Base-by-base conservation (phyloP, 30 jellyfish, hydroid and myxozoan genomes). In the Aurelia coerulea region DNA sequence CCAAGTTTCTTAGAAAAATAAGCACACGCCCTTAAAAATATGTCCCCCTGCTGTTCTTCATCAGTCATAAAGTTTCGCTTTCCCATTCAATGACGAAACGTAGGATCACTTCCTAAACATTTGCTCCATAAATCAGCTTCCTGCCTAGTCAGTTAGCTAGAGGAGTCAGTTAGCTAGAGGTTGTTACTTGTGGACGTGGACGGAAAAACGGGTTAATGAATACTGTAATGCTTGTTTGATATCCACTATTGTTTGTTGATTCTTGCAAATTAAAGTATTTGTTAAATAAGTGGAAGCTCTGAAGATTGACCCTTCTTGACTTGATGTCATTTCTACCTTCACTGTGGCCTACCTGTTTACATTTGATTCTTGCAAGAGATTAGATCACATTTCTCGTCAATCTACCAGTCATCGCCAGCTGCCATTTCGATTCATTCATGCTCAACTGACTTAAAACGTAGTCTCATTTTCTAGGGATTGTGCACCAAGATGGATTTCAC, bases 271-370 rank as follows among this genome's bases (percentile, higher is more conserved):
- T 74, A 74, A 42, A 74, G 84, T 74, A 74, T 74, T 74, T 35
- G 70, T 74, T 65, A n/a, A 62, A 35, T 39, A 17, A 64, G 74
- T 70, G 67, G 14, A 19, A 78, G 33, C 75, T 42, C 33, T 60
- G 37, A 72, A 32, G 84, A 68, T 69, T 68, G 69, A 42, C 84
- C 84, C 74, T 67, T 56, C 17, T 51, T 74, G 88, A 84, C 88
- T 73, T 73, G 68, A 62, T 33, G 66, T 74, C 66, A 83, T 35
- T 60, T 62, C 83, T 17, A 35, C 29, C 67, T 51, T 60, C 58
- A 23, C 79, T 84, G 93, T 65, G 93, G 93, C 80, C 87, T 35
- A 13, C 59, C 14, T 84, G 88, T 84, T 84, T 84, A 78, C 87
- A 66, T 32, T 49, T 73, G 93, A 74, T 74, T 74, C 73, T 74